Conservation (phyloP, 2,888 invertebrate genomes). For the Auanema sp. region DNA sequence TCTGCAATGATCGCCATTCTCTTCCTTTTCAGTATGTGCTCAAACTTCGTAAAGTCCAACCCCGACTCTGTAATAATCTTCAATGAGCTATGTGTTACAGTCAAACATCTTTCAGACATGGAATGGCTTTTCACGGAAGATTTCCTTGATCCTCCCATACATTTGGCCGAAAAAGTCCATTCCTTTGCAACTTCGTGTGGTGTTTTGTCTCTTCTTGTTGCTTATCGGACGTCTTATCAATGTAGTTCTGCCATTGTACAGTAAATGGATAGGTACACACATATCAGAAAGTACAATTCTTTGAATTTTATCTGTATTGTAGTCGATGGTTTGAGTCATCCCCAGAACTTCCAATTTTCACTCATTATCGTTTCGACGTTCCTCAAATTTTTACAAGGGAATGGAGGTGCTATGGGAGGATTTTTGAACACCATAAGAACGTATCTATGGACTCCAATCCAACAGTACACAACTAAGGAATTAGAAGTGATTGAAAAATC, state of each 20-base stretch:
- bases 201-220: slow-evolving; percentile 80
- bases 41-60: background rate
- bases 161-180: slow-evolving; percentile 82
- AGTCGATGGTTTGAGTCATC: slow-evolving; percentile 80
- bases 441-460: slow-evolving; percentile 90
- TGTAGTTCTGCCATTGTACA: slow-evolving; percentile 88
- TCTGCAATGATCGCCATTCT: slow-evolving; percentile 23
- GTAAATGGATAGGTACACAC: slow-evolving; percentile 81
- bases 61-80: background rate
- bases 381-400: slow-evolving; percentile 91
- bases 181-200: slow-evolving; percentile 79
- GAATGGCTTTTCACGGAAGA: slow-evolving; percentile 48
- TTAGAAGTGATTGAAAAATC: slow-evolving; percentile 71
- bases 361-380: slow-evolving; percentile 81
- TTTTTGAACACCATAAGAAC: slow-evolving; percentile 86
- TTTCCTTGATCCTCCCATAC: slow-evolving; percentile 71
- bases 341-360: slow-evolving; percentile 79
- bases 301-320: slow-evolving; percentile 55
- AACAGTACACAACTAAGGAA: slow-evolving; percentile 91
- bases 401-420: slow-evolving; percentile 74
- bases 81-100: background rate
- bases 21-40: slow-evolving; percentile 27
- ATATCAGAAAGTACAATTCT: slow-evolving; percentile 10
- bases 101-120: slow-evolving; percentile 39
- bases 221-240: slow-evolving; percentile 82